A percentile compares a stretch with the other conserved stretches of the same genome.
phyloP scores from a whole-genome alignment of 1,140 invertebrate species.

The Planococcus citri region DNA sequence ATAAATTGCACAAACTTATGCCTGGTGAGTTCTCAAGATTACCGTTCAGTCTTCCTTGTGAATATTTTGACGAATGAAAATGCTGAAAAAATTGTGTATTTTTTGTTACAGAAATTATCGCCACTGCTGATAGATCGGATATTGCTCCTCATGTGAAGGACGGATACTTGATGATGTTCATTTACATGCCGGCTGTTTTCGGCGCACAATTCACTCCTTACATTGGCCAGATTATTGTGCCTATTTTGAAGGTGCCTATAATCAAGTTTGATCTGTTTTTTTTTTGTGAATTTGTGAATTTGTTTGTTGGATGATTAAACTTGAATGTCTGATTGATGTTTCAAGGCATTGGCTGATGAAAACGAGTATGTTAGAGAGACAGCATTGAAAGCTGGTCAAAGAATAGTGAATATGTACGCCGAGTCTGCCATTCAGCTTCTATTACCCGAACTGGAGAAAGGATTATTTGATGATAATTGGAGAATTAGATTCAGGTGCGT shows the following conservation, averaged over 20 bases:
- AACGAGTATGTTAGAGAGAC: conserved; percentile 98
- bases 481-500: conserved; percentile 84
- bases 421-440: conserved; percentile 88
- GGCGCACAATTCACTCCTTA: conserved; percentile 89
- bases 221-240: conserved; percentile 94
- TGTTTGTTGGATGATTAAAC: background rate
- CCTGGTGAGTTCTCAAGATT: no score
- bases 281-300: background rate
- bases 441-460: conserved; percentile 85
- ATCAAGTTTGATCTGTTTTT: no score
- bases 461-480: conserved; percentile 96
- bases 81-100: background rate
- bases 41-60: no score
- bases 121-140: conserved; percentile 83
- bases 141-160: conserved; percentile 96
- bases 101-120: conserved; percentile 66
- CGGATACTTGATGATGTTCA: conserved; percentile 99
- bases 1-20: conserved; percentile 93
- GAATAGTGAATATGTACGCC: conserved; percentile 92
- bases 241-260: conserved; percentile 67
- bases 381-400: conserved; percentile 87
- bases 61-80: background rate
- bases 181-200: conserved; percentile 96
- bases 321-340: conserved; percentile 19
- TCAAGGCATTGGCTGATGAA: conserved; percentile 86